These are phyloP conservation scores for Heteronetta atricapilla DNA, from an alignment of 2,113 vertebrate species.

Conservation along the genomic window DNA sequence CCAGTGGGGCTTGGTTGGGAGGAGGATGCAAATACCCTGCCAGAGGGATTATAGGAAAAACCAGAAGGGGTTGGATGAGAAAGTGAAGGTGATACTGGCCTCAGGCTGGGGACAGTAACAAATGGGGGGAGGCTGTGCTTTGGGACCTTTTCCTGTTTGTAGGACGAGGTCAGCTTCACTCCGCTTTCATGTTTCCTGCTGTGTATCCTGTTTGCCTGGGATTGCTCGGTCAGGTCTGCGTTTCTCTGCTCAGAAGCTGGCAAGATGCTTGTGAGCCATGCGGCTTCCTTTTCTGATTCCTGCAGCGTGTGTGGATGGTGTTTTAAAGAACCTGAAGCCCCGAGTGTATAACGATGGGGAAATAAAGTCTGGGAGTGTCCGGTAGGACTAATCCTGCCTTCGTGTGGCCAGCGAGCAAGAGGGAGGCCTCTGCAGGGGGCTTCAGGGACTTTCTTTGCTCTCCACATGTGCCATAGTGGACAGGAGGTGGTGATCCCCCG, in stretches of 20 bases:
- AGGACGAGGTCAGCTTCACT: background rate
- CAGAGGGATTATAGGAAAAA: background rate
- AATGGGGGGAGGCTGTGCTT: background rate
- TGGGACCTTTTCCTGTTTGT: constrained; percentile 50
- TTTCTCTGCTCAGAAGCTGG: background rate
- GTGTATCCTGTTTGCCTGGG: constrained; percentile 67
- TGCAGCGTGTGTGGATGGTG: rapidly evolving
- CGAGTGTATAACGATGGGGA: background rate
- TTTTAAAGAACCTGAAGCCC: background rate
- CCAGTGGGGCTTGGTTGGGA: background rate
- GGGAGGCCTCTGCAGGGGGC: background rate
- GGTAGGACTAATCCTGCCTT: background rate
- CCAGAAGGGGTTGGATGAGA: background rate
- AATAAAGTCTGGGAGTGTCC: background rate
- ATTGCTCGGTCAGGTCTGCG: background rate
- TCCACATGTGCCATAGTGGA: background rate
- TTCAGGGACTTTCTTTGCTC: background rate
- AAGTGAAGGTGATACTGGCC: background rate
- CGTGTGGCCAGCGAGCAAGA: rapidly evolving
- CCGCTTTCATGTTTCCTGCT: constrained; percentile 56
- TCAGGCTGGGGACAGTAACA: background rate
- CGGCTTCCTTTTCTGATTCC: background rate
- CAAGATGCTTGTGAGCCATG: background rate
- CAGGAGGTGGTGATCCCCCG: background rate
- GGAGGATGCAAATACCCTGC: background rate